Percentiles rank a stretch among this genome's conserved stretches.
These are phyloP conservation scores for Cantharis rustica DNA, from an alignment of 2,888 invertebrate species.

Conservation along the genomic window DNA sequence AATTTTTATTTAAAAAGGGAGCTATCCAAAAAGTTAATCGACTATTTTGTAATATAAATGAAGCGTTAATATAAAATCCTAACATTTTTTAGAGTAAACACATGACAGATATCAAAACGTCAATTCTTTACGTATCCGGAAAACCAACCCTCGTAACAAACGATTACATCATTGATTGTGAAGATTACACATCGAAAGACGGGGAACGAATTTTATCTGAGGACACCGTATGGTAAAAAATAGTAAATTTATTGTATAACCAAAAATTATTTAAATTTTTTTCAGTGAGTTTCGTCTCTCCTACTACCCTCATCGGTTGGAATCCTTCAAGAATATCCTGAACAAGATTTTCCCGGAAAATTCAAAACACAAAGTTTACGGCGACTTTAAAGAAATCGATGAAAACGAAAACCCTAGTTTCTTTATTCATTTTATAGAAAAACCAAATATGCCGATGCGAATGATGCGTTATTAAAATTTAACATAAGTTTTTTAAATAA, in stretches of 20 bases:
- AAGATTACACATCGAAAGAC: slow-evolving; percentile 11
- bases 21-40: too few species aligned
- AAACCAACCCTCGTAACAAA: slow-evolving; percentile 77
- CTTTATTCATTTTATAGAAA: slow-evolving; percentile 83
- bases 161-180: slow-evolving; percentile 74
- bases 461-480: slow-evolving; percentile 10
- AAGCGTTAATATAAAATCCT: not conserved
- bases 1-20: too few species aligned
- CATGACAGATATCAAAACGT: slow-evolving; percentile 82
- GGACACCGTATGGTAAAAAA: slow-evolving; percentile 9
- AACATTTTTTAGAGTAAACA: slow-evolving; percentile 70
- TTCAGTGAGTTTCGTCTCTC: slow-evolving; percentile 83
- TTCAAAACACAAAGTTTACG: slow-evolving; percentile 73
- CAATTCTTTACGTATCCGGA: slow-evolving; percentile 79
- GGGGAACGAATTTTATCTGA: not conserved
- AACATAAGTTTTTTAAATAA: not conserved
- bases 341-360: slow-evolving; percentile 69
- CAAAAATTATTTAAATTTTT: slow-evolving; percentile 14
- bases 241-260: not conserved
- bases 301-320: slow-evolving; percentile 83
- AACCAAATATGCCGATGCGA: slow-evolving; percentile 48
- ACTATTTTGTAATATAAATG: not conserved
- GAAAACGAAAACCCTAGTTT: slow-evolving; percentile 73
- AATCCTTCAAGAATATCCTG: slow-evolving; percentile 73
- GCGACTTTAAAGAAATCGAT: slow-evolving; percentile 77